Evolutionary conservation across 2,888 invertebrate species (phyloP), one percentile per base, ranked within the genome.

Genomic region (Amphipyra tragopoginis): DNA sequence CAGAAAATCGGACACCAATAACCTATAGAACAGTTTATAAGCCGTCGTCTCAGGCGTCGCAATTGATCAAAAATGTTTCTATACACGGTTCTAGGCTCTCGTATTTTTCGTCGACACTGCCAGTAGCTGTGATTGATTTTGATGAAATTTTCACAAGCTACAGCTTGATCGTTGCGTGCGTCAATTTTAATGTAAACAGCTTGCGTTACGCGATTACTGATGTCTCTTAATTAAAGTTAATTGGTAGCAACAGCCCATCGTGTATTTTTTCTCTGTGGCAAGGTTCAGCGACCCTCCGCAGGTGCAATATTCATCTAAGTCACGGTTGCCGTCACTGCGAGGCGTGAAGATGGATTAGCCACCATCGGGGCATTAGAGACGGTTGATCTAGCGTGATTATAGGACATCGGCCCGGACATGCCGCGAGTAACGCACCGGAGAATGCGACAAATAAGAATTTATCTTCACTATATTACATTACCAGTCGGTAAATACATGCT

Each of bases 221-320:
- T 53, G 40, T 54, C 57, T 75, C 40, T 62, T 75, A 54, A 21
- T 21, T 21, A 21, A 21, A 21, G 21, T 21, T 21, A 21, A 60
- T 57, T 54, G 39, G 6, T 36, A 39, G 50, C 69, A 56, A 13
- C 38, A 44, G 55, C 49, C 45, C 29, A 66, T 55, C 43, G 55
- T 40, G 26, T 53, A 51, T 15, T 33, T 15, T 45, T 49, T 39
- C 48, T 48, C 39, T 33, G 57, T 47, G 51, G 74, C 52, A 43
- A 26, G 48, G 88, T 82, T 81, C 81, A 82, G 79, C 79, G 86
- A 85, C 72, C 84, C 63, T 71, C 65, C 55, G 63, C 86, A 87
- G 86, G 86, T 88, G 86, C 77, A 77, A 69, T 77, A 89, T 88
- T 85, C 84, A 85, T 89, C 86, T 86, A 77, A 82, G 86, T 88